Conservation (phyloP, 35 echinoderm and acorn worm species). For the Apostichopus parvimensis region DNA sequence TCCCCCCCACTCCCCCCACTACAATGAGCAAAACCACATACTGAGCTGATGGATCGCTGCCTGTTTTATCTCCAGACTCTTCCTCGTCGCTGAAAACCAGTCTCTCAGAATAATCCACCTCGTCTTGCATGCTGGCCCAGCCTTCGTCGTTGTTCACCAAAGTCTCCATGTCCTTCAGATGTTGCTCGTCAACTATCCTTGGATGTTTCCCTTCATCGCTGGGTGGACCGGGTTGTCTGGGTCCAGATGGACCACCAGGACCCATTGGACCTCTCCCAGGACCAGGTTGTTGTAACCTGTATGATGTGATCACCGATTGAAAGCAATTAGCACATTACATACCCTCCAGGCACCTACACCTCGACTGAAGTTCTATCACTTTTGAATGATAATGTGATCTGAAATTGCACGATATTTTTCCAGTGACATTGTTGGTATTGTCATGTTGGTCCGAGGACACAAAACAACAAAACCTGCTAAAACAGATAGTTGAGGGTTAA, state of each 20-base stretch:
- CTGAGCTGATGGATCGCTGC: neutral
- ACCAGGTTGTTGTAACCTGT: slow-evolving; percentile 63
- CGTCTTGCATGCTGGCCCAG: slow-evolving; percentile 83
- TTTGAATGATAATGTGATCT: too few species aligned
- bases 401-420: too few species aligned
- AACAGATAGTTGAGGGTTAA: too few species aligned
- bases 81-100: slow-evolving; percentile 99
- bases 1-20: too few species aligned
- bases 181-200: slow-evolving; percentile 71
- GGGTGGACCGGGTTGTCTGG: slow-evolving; percentile 13
- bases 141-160: slow-evolving; percentile 71
- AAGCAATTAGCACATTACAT: too few species aligned
- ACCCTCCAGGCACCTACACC: too few species aligned
- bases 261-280: slow-evolving; percentile 76
- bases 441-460: too few species aligned
- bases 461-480: too few species aligned
- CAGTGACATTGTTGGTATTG: too few species aligned
- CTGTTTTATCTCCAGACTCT: slow-evolving; percentile 21
- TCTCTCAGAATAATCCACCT: slow-evolving; percentile 95
- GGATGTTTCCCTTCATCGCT: slow-evolving; percentile 42
- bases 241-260: slow-evolving; percentile 15
- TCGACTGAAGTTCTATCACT: too few species aligned
- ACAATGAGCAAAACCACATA: neutral
- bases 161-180: slow-evolving; percentile 74
- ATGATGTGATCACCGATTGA: too few species aligned